Evolutionary conservation across 2,113 vertebrate species (phyloP).

Genomic region (Falcunculus frontatus): DNA sequence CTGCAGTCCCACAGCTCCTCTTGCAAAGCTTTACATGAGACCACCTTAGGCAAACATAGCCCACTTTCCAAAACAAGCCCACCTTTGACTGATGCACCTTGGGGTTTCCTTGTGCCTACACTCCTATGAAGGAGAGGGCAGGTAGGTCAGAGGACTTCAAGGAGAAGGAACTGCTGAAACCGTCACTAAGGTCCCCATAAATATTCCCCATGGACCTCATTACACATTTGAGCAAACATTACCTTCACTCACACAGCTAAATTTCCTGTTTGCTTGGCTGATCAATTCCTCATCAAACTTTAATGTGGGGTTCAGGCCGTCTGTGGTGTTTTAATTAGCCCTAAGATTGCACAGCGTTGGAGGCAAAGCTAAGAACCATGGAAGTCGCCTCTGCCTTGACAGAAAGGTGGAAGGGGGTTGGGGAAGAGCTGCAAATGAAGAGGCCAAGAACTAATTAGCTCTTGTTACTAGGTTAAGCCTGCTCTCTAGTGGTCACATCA

Average conservation of each 20-base stretch:
- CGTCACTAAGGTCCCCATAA: conserved; percentile 71
- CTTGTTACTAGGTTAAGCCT: conserved; percentile 60
- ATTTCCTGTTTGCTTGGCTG: conserved; percentile 80
- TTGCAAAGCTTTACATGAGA: not conserved
- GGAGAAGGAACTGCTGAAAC: conserved; percentile 60
- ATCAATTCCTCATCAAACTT: conserved; percentile 83
- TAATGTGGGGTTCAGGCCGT: conserved; percentile 72
- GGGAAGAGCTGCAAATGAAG: conserved; percentile 12
- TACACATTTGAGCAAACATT: conserved; percentile 80
- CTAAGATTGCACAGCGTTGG: conserved; percentile 74
- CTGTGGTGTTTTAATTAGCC: conserved; percentile 86
- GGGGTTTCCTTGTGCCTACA: not conserved
- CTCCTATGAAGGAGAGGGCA: not conserved
- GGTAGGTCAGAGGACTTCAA: conserved; percentile 46
- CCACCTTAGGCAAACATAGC: not conserved
- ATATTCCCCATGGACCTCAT: conserved; percentile 77
- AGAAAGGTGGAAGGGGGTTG: conserved; percentile 14
- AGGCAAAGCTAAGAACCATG: conserved; percentile 61
- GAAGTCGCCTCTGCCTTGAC: conserved; percentile 39
- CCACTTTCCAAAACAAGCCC: not conserved
- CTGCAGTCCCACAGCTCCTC: not conserved
- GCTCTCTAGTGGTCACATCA: conserved; percentile 72
- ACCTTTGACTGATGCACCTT: not conserved
- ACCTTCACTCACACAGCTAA: conserved; percentile 76
- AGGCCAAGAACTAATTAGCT: conserved; percentile 39